These are phyloP conservation scores for Ophonus ardosiacus DNA, from an alignment of 2,888 invertebrate species.

Conservation along the genomic window DNA sequence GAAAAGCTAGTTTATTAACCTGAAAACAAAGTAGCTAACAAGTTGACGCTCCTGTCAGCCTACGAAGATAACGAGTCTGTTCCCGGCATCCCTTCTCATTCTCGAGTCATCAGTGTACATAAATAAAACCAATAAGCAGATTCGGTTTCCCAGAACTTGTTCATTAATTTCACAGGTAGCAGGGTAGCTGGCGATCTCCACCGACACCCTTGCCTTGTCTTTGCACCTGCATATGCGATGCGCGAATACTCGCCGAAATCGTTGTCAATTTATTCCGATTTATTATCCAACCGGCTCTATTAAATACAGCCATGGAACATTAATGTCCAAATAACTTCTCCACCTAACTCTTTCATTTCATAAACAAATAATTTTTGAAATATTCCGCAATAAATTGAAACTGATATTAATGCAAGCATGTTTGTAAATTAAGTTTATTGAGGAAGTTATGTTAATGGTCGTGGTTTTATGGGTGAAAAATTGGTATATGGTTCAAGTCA, in stretches of 20 bases:
- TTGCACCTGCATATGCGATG: slow-evolving; percentile 3
- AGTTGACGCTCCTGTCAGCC: slow-evolving; percentile 36
- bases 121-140: slow-evolving; percentile 62
- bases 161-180: slow-evolving; percentile 63
- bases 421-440: slow-evolving; percentile 41
- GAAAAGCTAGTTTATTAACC: background rate
- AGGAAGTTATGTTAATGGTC: slow-evolving; percentile 27
- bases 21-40: slow-evolving; percentile 47
- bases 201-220: slow-evolving; percentile 15
- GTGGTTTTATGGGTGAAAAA: slow-evolving; percentile 14
- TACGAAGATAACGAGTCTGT: slow-evolving; percentile 21
- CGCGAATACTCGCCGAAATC: slow-evolving; percentile 17
- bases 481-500: slow-evolving; percentile 10
- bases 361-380: slow-evolving; percentile 52
- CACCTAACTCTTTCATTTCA: slow-evolving; percentile 16
- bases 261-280: slow-evolving; percentile 51
- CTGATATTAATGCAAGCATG: slow-evolving; percentile 39
- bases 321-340: slow-evolving; percentile 44
- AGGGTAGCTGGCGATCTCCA: slow-evolving; percentile 14
- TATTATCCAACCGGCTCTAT: slow-evolving; percentile 31
- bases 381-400: slow-evolving; percentile 45
- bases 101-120: slow-evolving; percentile 41
- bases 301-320: slow-evolving; percentile 29
- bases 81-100: slow-evolving; percentile 14
- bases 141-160: slow-evolving; percentile 59